A percentile compares a stretch with the other conserved stretches of the same genome.
These are phyloP conservation scores for Enteromius afrohamiltoni DNA, from an alignment of 2,797 vertebrate species.

Conservation along the genomic window DNA sequence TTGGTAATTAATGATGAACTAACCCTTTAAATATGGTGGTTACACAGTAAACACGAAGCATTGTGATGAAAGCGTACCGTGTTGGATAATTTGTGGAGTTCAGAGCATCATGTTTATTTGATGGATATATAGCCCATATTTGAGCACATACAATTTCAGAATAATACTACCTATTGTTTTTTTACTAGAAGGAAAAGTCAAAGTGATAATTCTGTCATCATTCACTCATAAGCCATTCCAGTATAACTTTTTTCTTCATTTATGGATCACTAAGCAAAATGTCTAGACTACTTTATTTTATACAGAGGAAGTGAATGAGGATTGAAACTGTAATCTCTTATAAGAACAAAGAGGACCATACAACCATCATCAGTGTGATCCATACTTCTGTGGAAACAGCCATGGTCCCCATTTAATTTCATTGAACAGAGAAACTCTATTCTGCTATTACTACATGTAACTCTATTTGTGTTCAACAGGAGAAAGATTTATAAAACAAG, in stretches of 20 bases:
- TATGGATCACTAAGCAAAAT: background rate
- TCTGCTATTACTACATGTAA: background rate
- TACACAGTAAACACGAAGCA: background rate
- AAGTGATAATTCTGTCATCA: background rate
- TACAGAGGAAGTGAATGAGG: background rate
- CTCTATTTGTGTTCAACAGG: background rate
- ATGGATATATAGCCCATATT: background rate
- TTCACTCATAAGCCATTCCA: background rate
- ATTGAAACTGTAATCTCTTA: background rate
- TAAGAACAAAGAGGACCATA: background rate
- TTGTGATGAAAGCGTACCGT: background rate
- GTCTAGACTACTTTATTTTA: background rate
- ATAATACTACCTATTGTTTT: background rate
- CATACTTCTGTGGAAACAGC: background rate
- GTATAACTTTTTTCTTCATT: background rate
- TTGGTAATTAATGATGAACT: too few species aligned
- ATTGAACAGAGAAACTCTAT: background rate
- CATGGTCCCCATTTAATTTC: background rate
- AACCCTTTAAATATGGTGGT: too few species aligned
- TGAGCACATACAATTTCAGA: background rate
- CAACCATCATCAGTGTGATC: background rate
- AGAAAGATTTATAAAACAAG: background rate
- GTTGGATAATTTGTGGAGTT: background rate
- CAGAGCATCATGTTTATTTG: background rate
- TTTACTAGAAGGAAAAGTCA: background rate